Evolutionary conservation across 2,888 invertebrate species (phyloP), one percentile per base, ranked within the genome.

Genomic region (Pilophorus perplexus): DNA sequence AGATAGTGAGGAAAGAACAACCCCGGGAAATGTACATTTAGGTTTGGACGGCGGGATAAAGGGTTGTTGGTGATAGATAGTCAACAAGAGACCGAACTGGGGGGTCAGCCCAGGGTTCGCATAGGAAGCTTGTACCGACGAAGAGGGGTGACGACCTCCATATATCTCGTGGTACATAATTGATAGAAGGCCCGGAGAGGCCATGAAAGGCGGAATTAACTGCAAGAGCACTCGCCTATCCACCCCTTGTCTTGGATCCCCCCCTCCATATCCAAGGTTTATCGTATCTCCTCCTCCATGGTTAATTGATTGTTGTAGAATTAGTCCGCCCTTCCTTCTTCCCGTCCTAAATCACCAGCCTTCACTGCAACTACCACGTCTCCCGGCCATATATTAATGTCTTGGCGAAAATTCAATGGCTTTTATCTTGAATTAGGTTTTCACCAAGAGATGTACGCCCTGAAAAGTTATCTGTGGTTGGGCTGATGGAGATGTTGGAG

Each of bases 131-230:
- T 12, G 20, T 10, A 25, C 5, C 22, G 48, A 27, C 25, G 50
- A 3, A 25, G 55, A 44, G 57, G 33, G 55, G 42, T 66, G 57
- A 59, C 66, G 66, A 59, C 66, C 66, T 57, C 66, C 66, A 66
- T 66, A 66, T 66, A 66, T 66, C 66, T 66, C 46, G 46, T 57
- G 52, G 40, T 66, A 66, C 66, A 66, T 66, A 66, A 66, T 66
- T 66, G 66, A 66, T 66, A 57, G 66, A 66, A 52, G 66, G 66
- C 66, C 52, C 66, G 25, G 28, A 40, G 57, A 57, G 66, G 66
- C 66, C 66, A 66, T 66, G 66, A 66, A 66, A 66, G 66, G 57
- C 66, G 66, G 66, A 66, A 66, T 66, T 66, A 66, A 66, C 66
- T 66, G 66, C 66, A 66, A 66, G 66, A 66, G 66, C 57, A 46